Evolutionary conservation across 1,140 invertebrate genomes (phyloP), one percentile per base, ranked within the genome.

Genomic region (Meloidogyne floridensis): DNA sequence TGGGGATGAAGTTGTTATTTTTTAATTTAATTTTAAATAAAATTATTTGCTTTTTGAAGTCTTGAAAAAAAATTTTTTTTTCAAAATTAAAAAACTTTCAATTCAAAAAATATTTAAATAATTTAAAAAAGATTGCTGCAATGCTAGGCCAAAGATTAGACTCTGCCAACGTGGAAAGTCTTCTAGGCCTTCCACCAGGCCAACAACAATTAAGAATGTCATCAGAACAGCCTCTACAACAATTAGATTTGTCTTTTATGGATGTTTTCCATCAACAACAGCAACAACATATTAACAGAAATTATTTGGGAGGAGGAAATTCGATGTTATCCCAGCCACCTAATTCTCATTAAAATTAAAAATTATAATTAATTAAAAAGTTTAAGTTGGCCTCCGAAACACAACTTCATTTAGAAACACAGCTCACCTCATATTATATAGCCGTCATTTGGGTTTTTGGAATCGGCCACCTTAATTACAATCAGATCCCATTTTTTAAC

Each of bases 211-310:
- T n/a, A 74, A 69, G 77, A 79, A 79, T 79, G 65, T 8, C 65
- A 47, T 9, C 20, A 8, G 69, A 77, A 43, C 87, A 90, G 51
- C 87, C 88, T 9, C 81, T 87, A 1, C 88, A 90, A 75, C 87
- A 87, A 69, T 76, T 90, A 51, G 87, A 88, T 82, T 76, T 88
- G 4, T 90, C 88, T 13, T 88, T 88, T 73, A 90, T 90, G 32
- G 88, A 88, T 72, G 53, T 18, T 69, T 80, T 56, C 13, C 54
- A 71, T 65, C 73, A 54, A 18, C 84, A 84, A 43, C 77, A 72
- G 9, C 51, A 79, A 65, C 56, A 59, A 59, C n/a, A 65, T 65
- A 65, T n/a, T 65, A 65, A 65, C n/a, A 65, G 59, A 65, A 65
- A 65, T 65, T 65, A 65, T 65, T 65, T 65, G n/a, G n/a, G 59